These are phyloP conservation scores for Heptranchias perlo DNA, from an alignment of 2,113 vertebrate species.

Conservation along the genomic window DNA sequence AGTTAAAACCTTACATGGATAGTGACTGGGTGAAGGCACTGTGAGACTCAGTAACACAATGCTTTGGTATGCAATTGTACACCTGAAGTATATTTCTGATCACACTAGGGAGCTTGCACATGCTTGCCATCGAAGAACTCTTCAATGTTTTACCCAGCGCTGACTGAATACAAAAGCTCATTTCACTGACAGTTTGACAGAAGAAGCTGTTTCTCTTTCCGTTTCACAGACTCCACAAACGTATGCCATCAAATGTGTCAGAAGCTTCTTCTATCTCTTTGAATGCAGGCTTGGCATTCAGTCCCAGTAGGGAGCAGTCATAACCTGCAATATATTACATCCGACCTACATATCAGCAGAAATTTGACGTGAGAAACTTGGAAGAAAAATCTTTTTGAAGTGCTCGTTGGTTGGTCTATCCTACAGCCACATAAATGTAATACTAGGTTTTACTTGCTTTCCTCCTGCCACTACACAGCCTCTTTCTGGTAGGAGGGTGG, in stretches of 20 bases:
- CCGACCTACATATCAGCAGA: slow-evolving; percentile 40
- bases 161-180: slow-evolving; percentile 72
- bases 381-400: slow-evolving; percentile 6
- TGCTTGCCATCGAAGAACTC: slow-evolving; percentile 63
- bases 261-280: slow-evolving; percentile 64
- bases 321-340: slow-evolving; percentile 64
- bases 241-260: slow-evolving; percentile 76
- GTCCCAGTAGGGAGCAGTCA: slow-evolving; percentile 65
- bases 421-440: neutral
- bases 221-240: slow-evolving; percentile 75
- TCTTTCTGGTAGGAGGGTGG: neutral
- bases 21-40: neutral
- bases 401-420: neutral
- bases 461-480: neutral
- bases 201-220: slow-evolving; percentile 81
- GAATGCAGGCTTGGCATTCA: slow-evolving; percentile 70
- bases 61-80: slow-evolving; percentile 27
- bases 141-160: slow-evolving; percentile 74
- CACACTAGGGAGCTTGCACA: slow-evolving; percentile 59
- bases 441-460: neutral
- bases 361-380: neutral
- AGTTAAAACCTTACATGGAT: neutral
- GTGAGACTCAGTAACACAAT: neutral
- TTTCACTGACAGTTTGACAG: slow-evolving; percentile 79
- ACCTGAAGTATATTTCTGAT: slow-evolving; percentile 35